Percentiles rank a stretch among this genome's conserved stretches.
Evolutionary conservation across 2,888 invertebrate species (phyloP).

Genomic region (Perdita meconis): DNA sequence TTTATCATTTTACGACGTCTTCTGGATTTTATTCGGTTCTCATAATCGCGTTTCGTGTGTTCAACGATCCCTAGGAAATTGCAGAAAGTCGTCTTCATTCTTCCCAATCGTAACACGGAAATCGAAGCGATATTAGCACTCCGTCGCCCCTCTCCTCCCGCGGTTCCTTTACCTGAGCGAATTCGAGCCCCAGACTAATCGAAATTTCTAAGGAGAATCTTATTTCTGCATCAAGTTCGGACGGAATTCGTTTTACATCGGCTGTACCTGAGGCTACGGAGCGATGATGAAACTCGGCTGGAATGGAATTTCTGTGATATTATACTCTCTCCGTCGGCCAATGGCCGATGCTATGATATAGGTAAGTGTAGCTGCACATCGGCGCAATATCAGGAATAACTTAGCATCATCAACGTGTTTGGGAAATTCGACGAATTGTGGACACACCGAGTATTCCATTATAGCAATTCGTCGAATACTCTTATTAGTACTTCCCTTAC

Average conservation of each 20-base stretch:
- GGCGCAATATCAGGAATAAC: conserved; percentile 26
- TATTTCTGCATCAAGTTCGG: conserved; percentile 40
- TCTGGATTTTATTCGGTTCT: no score
- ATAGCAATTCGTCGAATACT: background rate
- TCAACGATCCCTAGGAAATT: background rate
- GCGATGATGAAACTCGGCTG: conserved; percentile 46
- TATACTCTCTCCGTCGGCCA: conserved; percentile 25
- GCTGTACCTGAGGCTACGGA: conserved; percentile 15
- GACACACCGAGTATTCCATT: conserved; percentile 7
- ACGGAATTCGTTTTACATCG: conserved; percentile 56
- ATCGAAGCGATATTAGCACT: conserved; percentile 28
- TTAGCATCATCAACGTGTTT: conserved; percentile 27
- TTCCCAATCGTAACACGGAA: conserved; percentile 15
- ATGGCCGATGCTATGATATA: conserved; percentile 19
- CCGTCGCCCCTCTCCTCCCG: background rate
- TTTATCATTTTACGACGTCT: background rate
- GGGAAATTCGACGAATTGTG: conserved; percentile 30
- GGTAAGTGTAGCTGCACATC: conserved; percentile 15
- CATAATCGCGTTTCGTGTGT: background rate
- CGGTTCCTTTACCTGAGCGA: background rate
- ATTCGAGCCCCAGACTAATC: conserved; percentile 33
- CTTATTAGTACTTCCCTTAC: no score
- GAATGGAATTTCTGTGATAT: conserved; percentile 55
- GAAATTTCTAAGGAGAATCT: conserved; percentile 51
- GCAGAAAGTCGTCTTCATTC: background rate